Base-by-base conservation (phyloP, 2,797 vertebrate species). In the Yasuhikotakia modesta region DNA sequence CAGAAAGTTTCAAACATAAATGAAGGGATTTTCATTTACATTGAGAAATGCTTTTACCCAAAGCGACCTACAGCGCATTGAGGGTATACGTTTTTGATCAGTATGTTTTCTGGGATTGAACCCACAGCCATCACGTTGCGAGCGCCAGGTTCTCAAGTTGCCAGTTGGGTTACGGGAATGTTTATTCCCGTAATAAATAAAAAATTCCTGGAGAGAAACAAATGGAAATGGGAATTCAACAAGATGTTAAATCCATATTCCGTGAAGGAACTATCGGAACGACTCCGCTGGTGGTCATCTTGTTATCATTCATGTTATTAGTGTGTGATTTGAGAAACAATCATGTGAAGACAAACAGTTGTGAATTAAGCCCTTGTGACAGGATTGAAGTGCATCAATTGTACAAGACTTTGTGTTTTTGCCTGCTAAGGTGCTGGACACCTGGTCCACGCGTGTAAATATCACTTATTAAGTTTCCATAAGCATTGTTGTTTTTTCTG, bases 381-480 rank as follows among this genome's bases (percentile, higher is more conserved):
- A 1, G 12, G 21, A 12, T 22, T 55, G 30, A 55, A 2, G 52
- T 35, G 65, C 5, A 32, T 21, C 30, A 65, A 63, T 58, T 24
- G 16, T 27, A 43, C 13, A 22, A 64, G 13, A 8, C 8, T 79
- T 52, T 69, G 39, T 10, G 39, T 43, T 79, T 30, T 48, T 79
- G 53, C 67, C 52, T 72, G 8, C 60, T 86, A 71, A 53, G 66
- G 84, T 69, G 64, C 58, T 70, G 73, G 73, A 85, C 50, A 78
- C 30, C 65, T 83, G 70, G 12, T 73, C 22, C 24, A 53, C 39
- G 19, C 81, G 32, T 77, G 66, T 72, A 79, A 30, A 72, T 80
- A 80, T 79, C 66, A 66, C 46, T 57, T 13, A 2, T 67, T 76
- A 13, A 27, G 17, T 72, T 68, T 43, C 63, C 81, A 84, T 81